phyloP scores from a whole-genome alignment of 2,888 invertebrate species.

The Erebia palarica region DNA sequence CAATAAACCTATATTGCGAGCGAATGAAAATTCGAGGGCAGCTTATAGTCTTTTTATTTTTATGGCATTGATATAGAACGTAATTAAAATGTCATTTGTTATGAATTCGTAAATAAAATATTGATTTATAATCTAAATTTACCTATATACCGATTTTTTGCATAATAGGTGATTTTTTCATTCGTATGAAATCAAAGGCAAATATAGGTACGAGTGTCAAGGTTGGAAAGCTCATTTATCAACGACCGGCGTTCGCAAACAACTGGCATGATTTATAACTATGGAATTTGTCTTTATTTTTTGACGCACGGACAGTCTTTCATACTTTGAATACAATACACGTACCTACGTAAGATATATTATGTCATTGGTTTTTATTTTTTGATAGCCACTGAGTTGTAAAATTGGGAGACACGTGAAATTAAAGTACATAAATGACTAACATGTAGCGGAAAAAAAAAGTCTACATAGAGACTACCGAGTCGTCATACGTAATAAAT shows the following conservation, averaged over 20 bases:
- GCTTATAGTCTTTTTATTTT: too few relatives aligned
- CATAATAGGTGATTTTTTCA: not conserved
- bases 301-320: constrained; percentile 14
- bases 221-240: constrained; percentile 34
- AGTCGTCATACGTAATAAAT: too few relatives aligned
- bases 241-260: constrained; percentile 29
- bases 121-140: constrained; percentile 19
- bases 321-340: not conserved
- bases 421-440: too few relatives aligned
- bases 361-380: too few relatives aligned
- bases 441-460: too few relatives aligned
- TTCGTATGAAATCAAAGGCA: constrained; percentile 23
- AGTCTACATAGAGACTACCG: too few relatives aligned
- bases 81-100: not conserved
- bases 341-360: too few relatives aligned
- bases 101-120: not conserved
- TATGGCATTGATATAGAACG: too few relatives aligned
- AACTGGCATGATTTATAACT: constrained; percentile 39
- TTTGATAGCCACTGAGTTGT: too few relatives aligned
- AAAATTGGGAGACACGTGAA: too few relatives aligned
- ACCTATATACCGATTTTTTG: not conserved
- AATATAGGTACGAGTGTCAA: constrained; percentile 27
- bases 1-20: too few relatives aligned
- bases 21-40: too few relatives aligned
- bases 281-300: constrained; percentile 25